phyloP scores from a whole-genome alignment of 2,113 vertebrate genomes.

The Misgurnus anguillicaudatus region DNA sequence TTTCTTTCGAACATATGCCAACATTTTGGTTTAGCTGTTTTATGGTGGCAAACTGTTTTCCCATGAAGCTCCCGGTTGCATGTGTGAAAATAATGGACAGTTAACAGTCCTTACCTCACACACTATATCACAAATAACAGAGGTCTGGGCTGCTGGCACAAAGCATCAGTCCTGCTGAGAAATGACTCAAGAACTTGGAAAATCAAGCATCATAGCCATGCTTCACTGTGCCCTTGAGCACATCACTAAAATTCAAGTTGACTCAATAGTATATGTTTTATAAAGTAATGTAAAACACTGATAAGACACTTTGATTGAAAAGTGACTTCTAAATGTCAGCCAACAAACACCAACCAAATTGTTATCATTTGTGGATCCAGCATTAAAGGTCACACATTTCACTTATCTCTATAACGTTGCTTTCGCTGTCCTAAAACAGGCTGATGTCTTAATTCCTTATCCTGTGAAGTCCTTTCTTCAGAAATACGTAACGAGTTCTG shows the following conservation, averaged over 20 bases:
- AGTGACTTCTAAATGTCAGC: not conserved
- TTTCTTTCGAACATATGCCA: conserved; percentile 38
- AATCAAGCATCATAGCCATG: not conserved
- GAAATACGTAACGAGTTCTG: too few relatives aligned
- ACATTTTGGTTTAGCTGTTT: conserved; percentile 36
- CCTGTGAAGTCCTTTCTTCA: too few relatives aligned
- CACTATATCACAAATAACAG: not conserved
- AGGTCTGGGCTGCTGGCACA: not conserved
- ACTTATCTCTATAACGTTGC: too few relatives aligned
- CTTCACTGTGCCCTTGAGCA: not conserved
- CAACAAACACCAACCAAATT: not conserved
- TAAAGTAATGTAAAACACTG: not conserved
- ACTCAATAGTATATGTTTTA: not conserved
- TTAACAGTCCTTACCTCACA: conserved; percentile 22
- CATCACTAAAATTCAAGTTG: not conserved
- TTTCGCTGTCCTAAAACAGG: not conserved
- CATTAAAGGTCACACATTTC: too few relatives aligned
- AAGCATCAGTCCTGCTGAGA: not conserved
- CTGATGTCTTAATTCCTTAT: too few relatives aligned
- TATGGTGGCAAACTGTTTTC: conserved; percentile 38
- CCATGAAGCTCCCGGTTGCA: conserved; percentile 31
- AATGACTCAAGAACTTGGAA: not conserved
- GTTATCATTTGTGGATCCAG: not conserved
- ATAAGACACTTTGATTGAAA: not conserved
- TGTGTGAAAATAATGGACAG: conserved; percentile 4